Evolutionary conservation across 2,113 vertebrate genomes (phyloP).

Genomic region (Cheirogaleus medius): DNA sequence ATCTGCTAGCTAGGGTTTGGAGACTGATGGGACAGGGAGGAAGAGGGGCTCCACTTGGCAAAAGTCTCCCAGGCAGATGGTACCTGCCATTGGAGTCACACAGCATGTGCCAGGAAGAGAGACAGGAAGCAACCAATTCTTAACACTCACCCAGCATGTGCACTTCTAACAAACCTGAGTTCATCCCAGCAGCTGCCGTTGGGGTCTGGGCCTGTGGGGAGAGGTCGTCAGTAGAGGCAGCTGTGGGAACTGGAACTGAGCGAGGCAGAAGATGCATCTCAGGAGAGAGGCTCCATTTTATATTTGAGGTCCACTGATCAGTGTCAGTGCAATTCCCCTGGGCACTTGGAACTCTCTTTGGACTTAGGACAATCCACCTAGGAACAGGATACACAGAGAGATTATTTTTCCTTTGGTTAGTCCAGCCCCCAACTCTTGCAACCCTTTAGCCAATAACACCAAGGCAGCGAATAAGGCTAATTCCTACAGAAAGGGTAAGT

Average conservation of each 20-base stretch:
- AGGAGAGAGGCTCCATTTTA: not conserved
- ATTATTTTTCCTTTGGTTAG: not conserved
- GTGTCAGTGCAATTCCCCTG: not conserved
- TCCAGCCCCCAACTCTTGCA: not conserved
- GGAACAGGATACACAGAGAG: not conserved
- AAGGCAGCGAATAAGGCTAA: not conserved
- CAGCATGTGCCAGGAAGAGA: constrained; percentile 7
- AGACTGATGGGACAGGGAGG: not conserved
- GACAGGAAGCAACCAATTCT: not conserved
- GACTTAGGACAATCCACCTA: not conserved
- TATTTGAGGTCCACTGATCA: not conserved
- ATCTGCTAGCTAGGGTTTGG: not conserved
- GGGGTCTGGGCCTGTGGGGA: not conserved
- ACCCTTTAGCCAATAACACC: not conserved
- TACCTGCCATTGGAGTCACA: not conserved
- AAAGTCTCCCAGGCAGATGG: not conserved
- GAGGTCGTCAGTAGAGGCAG: not conserved
- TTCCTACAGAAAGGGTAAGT: not conserved
- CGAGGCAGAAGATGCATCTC: not conserved
- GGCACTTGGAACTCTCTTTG: not conserved
- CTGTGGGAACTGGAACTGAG: not conserved
- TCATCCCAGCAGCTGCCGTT: not conserved
- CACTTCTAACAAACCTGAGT: not conserved
- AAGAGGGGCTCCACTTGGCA: not conserved
- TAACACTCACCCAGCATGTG: not conserved